Conservation (phyloP, 1,140 invertebrate species). For the Panulirus ornatus region DNA sequence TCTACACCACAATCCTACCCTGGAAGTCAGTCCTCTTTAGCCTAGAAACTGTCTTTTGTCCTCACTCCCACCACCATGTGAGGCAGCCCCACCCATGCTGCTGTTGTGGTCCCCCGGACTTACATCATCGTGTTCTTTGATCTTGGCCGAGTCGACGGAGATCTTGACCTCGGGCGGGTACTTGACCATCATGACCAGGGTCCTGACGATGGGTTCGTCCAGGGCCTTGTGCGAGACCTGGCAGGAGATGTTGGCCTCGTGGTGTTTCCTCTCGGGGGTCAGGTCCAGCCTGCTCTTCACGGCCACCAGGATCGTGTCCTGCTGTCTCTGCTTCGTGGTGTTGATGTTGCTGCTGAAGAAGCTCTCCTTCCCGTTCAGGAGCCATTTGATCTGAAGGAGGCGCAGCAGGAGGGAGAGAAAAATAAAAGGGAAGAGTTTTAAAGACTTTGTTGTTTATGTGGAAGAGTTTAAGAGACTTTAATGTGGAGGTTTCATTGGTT, state of each 20-base stretch:
- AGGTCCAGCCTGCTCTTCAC: conserved; percentile 69
- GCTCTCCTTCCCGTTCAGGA: conserved; percentile 63
- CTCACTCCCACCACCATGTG: neutral
- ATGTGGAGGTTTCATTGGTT: no score
- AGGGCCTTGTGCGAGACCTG: conserved; percentile 60
- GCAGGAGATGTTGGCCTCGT: conserved; percentile 73
- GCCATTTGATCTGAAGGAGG: conserved; percentile 57
- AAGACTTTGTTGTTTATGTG: neutral
- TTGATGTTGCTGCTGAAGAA: conserved; percentile 33
- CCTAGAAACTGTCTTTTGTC: neutral
- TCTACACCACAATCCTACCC: neutral
- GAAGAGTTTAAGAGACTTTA: no score
- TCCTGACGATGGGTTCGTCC: conserved; percentile 63
- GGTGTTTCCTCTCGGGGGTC: conserved; percentile 66
- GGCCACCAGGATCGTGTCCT: conserved; percentile 65
- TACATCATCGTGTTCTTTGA: conserved; percentile 73
- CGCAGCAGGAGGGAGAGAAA: neutral
- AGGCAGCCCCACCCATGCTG: neutral
- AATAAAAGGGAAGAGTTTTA: neutral
- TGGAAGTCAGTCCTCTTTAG: neutral
- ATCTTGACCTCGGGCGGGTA: conserved; percentile 70
- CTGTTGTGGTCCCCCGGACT: no score
- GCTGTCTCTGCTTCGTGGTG: conserved; percentile 44
- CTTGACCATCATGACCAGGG: conserved; percentile 69
- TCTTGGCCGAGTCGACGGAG: conserved; percentile 70